Evolutionary conservation across 53 echinoderm and acorn worm species (phyloP), one percentile per base, ranked within the genome.

Genomic region (Pentamera pediparva): DNA sequence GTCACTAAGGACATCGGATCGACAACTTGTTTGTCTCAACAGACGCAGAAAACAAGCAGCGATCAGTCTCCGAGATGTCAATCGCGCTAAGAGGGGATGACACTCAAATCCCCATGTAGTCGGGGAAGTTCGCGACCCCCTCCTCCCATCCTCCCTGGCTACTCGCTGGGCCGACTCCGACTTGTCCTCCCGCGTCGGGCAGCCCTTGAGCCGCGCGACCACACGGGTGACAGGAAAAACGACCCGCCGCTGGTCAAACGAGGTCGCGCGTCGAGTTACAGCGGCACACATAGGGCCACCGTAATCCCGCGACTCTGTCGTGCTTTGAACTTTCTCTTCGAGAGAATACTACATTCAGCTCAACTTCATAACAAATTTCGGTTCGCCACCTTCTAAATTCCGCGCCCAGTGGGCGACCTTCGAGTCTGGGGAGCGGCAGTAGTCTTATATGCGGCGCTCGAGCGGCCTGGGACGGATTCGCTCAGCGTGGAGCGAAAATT

Each of bases 401-500:
- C 67, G 12, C 1, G 12, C 67, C 18, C 67, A n/a, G 67, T 67
- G 38, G 67, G 67, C 45, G 67, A 67, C 45, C 67, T 27, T 47
- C 45, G 15, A 12, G 38, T 47, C 67, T 40, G 27, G 67, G 41
- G 45, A 41, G 45, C 67, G 28, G 67, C 39, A 28, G 13, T 43
- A 17, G n/a, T n/a, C n/a, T n/a, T n/a, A n/a, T n/a, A n/a, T 25
- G 45, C 67, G 30, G 39, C 34, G 19, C 39, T 30, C 30, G n/a
- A n/a, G n/a, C n/a, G n/a, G n/a, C n/a, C n/a, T n/a, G n/a, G n/a
- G n/a, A n/a, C n/a, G n/a, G n/a, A n/a, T n/a, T n/a, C 41, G 45
- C 67, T 27, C 67, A 67, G 67, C 67, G 67, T 67, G 67, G 43
- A 67, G 67, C 45, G 41, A 67, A 67, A 67, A 67, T 67, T 67